Base-by-base conservation (phyloP, 2,888 invertebrate species). In the Crepidodera aurea region DNA sequence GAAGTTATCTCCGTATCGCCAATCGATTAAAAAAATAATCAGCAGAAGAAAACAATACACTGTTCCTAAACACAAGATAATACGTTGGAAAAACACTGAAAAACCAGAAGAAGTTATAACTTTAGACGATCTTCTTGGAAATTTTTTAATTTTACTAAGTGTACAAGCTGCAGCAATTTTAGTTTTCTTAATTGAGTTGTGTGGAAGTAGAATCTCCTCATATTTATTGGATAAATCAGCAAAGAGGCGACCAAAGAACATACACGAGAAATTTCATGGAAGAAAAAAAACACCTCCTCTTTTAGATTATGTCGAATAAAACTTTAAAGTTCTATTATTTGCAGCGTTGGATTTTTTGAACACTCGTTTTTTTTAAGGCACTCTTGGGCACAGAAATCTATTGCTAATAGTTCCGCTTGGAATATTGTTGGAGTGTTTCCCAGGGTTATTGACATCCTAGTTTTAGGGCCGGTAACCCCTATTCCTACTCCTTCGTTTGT, bases 1-100 rank as follows among this genome's bases (percentile, higher is more conserved):
- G 25, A 56, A 48, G 37, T n/a, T 12, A 3, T 56, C 56, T 16
- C 56, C 56, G 3, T 56, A 56, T 39, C 15, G 16, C 0, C 12
- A 19, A 2, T 18, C 42, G 2, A 27, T 55, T 8, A 12, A 46
- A 19, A 22, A 15, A 46, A 7, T 46, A 32, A 46, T 34, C 8
- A 12, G 12, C 16, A 19, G 19, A 12, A 32, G 16, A 13, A 34
- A 22, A 22, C 32, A 55, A n/a, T 40, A 6, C 12, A 8, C 22
- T 2, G 12, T 8, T 7, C 7, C 22, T n/a, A 13, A 25, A 10
- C 12, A 22, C 5, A 10, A 16, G 12, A 8, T 25, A 25, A 46
- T 8, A 22, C 10, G 10, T 32, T 8, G 3, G 2, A 7, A 22
- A 12, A 13, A 18, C n/a, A 18, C 7, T 0, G 25, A 13, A 18